Evolutionary conservation across 2,888 invertebrate genomes (phyloP), one percentile per base, ranked within the genome.

Genomic region (Hypomecis atomaria): DNA sequence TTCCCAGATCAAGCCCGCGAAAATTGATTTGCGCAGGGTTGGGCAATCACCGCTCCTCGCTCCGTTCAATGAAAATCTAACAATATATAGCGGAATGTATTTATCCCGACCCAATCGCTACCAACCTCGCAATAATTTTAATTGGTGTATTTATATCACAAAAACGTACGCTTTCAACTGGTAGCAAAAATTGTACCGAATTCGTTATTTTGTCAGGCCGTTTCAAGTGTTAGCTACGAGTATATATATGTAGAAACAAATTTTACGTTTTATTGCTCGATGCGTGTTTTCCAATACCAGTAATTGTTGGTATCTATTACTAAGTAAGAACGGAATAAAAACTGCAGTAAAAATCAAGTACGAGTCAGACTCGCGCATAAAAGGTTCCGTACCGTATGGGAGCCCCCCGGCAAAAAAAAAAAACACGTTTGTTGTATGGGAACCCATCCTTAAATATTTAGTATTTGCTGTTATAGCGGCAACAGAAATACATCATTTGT

Each of bases 41-140:
- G 45, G 40, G 47, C 60, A 65, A 60, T 65, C 55, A 64, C 37
- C 48, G 56, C 47, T 59, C 56, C 47, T 56, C 23, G 45, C 45
- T 65, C 23, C 23, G 23, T 23, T 56, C 45, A 56, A 52, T 65
- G 59, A 60, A 63, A 59, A 37, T 56, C 64, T 59, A 55, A 63
- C 38, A 49, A 50, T 55, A 55, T 48, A 50, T 40, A 33, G 33
- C 40, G 44, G 34, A 58, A 59, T n/a, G 54, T 49, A 37, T 55
- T 55, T 59, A 55, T 63, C 38, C 10, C 38, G n/a, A 38, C 33
- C 45, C 45, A 37, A 62, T 47, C 42, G 47, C 23, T 45, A 9
- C 36, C 34, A 33, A 13, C 42, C 45, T 33, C 40, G 45, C 11
- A 45, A 38, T 47, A 34, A 36, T 40, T 62, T 37, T 57, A 60